Evolutionary conservation across 2,888 invertebrate genomes (phyloP), one percentile per base, ranked within the genome.

Genomic region (Parthenolecanium corni): DNA sequence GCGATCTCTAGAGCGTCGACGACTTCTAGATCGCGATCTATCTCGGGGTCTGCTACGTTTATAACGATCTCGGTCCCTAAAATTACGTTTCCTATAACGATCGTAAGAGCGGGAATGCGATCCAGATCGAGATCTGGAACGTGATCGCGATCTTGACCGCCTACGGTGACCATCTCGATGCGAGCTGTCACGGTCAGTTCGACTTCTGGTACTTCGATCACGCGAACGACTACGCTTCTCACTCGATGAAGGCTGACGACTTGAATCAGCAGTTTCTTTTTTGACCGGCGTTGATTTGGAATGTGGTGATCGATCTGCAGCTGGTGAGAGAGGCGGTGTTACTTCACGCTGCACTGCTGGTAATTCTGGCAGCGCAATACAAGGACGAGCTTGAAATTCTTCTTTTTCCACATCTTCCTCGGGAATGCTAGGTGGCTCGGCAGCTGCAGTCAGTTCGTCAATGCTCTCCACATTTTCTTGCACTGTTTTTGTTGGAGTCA

Each of bases 361-460:
- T 44, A 51, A 16, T 20, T 51, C 61, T n/a, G 61, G 61, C 25
- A 61, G 46, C 18, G 44, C 57, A 14, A 57, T 57, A 31, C 57
- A 57, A 5, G 57, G 25, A 44, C 57, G 21, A 25, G 46, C 46
- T 31, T 18, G 46, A 20, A 57, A 57, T 36, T 51, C 61, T 51
- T 61, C 51, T 47, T 58, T 58, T n/a, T 58, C 46, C 4, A 23
- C 14, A 18, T 23, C 24, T 3, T 49, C 6, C 18, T 49, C 24
- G 4, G 12, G 31, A 3, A 11, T 16, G 16, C 9, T 24, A 40
- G 38, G 11, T 12, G 25, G 4, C 4, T 6, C 14, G 4, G 18
- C 31, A 11, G 36, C 20, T 31, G 21, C 5, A 46, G 24, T 21
- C 1, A 14, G 21, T 9, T 18, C 42, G 18, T 9, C 20, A 9